Percentiles rank a stretch among this genome's conserved stretches.
phyloP scores from a whole-genome alignment of 2,113 vertebrate genomes.

The Sinocyclocheilus anophthalmus region DNA sequence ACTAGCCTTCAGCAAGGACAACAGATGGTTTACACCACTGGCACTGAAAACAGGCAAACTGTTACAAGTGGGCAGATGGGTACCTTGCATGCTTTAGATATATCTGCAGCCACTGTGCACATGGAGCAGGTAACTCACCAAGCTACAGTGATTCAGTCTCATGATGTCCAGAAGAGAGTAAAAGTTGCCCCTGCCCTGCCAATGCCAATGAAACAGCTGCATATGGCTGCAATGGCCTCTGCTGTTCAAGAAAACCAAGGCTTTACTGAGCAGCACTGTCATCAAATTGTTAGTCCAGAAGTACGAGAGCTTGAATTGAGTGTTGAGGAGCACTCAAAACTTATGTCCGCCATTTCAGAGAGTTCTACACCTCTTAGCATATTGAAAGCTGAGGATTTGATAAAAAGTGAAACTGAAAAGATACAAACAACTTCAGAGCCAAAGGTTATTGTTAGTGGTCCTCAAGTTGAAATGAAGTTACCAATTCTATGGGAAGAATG shows the following conservation, averaged over 20 bases:
- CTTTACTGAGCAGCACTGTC: constrained; percentile 73
- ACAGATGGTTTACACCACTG: constrained; percentile 74
- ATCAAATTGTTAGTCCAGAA: constrained; percentile 72
- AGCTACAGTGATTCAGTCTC: constrained; percentile 71
- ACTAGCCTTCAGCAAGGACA: constrained; percentile 60
- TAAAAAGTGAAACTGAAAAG: constrained; percentile 42
- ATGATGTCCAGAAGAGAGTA: constrained; percentile 68
- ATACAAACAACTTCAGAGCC: constrained; percentile 59
- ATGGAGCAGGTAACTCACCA: constrained; percentile 70
- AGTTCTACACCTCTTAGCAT: constrained; percentile 65
- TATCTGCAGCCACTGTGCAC: constrained; percentile 69
- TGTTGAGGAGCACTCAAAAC: constrained; percentile 61
- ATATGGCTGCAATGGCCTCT: constrained; percentile 65
- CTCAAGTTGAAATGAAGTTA: constrained; percentile 64
- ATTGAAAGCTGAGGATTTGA: constrained; percentile 59
- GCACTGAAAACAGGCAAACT: constrained; percentile 69
- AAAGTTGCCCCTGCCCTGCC: constrained; percentile 54
- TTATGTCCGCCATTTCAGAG: constrained; percentile 69
- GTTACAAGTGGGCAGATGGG: constrained; percentile 71
- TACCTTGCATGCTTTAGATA: constrained; percentile 59
- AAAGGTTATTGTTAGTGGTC: constrained; percentile 61
- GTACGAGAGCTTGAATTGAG: constrained; percentile 55
- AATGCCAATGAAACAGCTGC: constrained; percentile 62
- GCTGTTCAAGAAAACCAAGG: constrained; percentile 72
- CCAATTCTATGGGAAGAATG: constrained; percentile 63